Evolutionary conservation across 2,888 invertebrate genomes (phyloP).

Genomic region (Ophraella communa): DNA sequence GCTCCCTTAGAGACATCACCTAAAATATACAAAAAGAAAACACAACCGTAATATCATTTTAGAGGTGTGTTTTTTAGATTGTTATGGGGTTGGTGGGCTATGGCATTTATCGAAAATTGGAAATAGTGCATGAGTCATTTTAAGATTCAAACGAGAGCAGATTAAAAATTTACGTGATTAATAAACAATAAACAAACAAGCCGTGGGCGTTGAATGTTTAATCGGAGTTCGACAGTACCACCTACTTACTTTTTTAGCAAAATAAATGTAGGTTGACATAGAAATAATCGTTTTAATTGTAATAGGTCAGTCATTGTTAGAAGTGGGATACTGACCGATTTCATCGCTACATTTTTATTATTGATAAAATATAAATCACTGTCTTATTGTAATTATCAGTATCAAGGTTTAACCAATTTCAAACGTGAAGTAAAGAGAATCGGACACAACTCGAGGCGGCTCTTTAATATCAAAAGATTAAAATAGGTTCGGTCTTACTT

Average conservation of each 20-base stretch:
- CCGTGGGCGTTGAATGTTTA: conserved; percentile 27
- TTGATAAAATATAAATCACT: conserved; percentile 21
- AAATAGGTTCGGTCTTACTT: neutral
- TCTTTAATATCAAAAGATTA: neutral
- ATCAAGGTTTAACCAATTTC: neutral
- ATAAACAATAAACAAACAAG: conserved; percentile 21
- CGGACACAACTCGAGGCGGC: neutral
- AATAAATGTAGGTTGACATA: conserved; percentile 21
- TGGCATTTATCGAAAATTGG: neutral
- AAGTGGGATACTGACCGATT: too few relatives aligned
- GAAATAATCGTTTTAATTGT: conserved; percentile 19
- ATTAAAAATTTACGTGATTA: conserved; percentile 15
- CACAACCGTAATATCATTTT: too few relatives aligned
- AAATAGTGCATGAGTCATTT: conserved; percentile 3
- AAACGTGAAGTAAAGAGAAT: neutral
- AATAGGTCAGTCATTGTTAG: conserved; percentile 22
- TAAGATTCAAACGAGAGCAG: conserved; percentile 7
- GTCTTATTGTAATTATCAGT: neutral
- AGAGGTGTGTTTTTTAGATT: neutral
- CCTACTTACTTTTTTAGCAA: conserved; percentile 22
- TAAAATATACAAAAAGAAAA: too few relatives aligned
- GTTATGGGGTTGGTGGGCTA: too few relatives aligned
- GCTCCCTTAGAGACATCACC: too few relatives aligned
- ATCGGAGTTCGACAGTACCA: conserved; percentile 22
- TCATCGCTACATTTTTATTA: conserved; percentile 2